Evolutionary conservation across 30 jellyfish, hydroid and myxozoan genomes (phyloP).

Genomic region (Mastigias papua): DNA sequence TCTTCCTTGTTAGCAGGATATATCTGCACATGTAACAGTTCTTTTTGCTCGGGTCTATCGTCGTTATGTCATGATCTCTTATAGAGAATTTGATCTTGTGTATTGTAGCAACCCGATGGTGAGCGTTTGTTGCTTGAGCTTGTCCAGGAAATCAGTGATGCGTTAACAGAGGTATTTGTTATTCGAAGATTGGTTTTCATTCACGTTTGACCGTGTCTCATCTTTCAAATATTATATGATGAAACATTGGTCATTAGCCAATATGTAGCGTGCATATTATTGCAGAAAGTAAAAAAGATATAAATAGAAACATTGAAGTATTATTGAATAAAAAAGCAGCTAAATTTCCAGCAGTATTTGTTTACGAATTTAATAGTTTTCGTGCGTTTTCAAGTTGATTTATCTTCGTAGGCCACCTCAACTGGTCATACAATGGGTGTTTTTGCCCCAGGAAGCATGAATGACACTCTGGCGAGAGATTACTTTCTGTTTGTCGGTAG

Average conservation of each 20-base stretch:
- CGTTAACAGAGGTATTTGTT: slow-evolving; percentile 81
- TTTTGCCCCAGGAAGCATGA: slow-evolving; percentile 80
- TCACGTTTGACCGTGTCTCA: neutral
- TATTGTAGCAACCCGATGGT: slow-evolving; percentile 95
- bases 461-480: slow-evolving; percentile 81
- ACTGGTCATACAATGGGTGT: slow-evolving; percentile 90
- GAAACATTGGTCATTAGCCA: too few relatives aligned
- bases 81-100: too few relatives aligned
- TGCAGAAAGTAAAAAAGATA: too few relatives aligned
- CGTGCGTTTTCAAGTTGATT: neutral
- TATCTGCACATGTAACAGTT: neutral
- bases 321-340: too few relatives aligned
- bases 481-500: slow-evolving; percentile 89
- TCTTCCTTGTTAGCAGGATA: too few relatives aligned
- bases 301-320: too few relatives aligned
- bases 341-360: too few relatives aligned
- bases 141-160: slow-evolving; percentile 86
- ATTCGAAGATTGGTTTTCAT: neutral
- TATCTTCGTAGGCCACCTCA: slow-evolving; percentile 80
- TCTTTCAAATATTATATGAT: neutral
- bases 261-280: too few relatives aligned
- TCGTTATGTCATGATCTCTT: neutral
- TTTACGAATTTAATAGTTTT: too few relatives aligned
- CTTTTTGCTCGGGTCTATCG: neutral
- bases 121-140: slow-evolving; percentile 82